Conservation (phyloP, 2,888 invertebrate species). For the Drosophila leonis region DNA sequence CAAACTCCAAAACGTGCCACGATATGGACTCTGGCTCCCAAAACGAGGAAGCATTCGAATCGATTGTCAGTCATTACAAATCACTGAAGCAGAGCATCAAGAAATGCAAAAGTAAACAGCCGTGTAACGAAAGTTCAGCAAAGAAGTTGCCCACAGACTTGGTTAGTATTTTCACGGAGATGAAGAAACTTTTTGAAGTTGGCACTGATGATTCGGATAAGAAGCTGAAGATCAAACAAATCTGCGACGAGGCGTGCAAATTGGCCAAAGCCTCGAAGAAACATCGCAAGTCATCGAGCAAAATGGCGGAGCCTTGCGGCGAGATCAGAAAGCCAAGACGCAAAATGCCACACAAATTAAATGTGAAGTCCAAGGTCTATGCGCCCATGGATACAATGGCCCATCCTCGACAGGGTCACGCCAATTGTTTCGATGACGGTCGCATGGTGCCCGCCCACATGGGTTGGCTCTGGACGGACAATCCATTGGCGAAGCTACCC, state of each 20-base stretch:
- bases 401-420: slow-evolving; percentile 84
- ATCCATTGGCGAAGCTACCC: slow-evolving; percentile 62
- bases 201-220: slow-evolving; percentile 5
- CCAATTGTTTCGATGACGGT: slow-evolving; percentile 82
- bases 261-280: slow-evolving; percentile 29
- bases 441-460: slow-evolving; percentile 88
- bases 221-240: slow-evolving; percentile 36
- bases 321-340: slow-evolving; percentile 12
- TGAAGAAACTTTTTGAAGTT: slow-evolving; percentile 68
- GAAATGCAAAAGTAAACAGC: slow-evolving; percentile 19
- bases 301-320: not conserved
- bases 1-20: slow-evolving; percentile 28
- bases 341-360: not conserved
- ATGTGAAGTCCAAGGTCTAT: slow-evolving; percentile 48
- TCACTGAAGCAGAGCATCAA: slow-evolving; percentile 46
- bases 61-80: slow-evolving; percentile 51
- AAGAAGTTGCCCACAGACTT: slow-evolving; percentile 57
- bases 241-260: slow-evolving; percentile 62
- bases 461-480: slow-evolving; percentile 89
- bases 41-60: slow-evolving; percentile 54
- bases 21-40: slow-evolving; percentile 30
- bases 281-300: not conserved
- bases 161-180: slow-evolving; percentile 77
- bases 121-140: not conserved
- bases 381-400: slow-evolving; percentile 7